These are phyloP conservation scores for Corapipo altera DNA, from an alignment of 2,113 vertebrate genomes.

Conservation along the genomic window DNA sequence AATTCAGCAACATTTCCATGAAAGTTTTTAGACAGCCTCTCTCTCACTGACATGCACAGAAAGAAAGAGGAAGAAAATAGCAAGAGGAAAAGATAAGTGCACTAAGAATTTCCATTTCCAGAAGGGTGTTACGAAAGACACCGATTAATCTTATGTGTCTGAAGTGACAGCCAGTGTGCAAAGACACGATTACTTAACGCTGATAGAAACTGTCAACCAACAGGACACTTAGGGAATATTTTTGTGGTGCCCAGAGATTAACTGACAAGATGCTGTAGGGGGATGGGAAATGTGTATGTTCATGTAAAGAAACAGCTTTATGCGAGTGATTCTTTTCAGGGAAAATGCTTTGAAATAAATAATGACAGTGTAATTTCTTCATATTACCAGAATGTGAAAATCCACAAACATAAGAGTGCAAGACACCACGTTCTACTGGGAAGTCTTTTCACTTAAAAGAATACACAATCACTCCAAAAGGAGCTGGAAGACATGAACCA, in stretches of 20 bases:
- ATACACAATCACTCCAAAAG: not conserved
- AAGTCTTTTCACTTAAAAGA: not conserved
- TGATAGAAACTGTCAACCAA: not conserved
- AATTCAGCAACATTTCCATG: constrained; percentile 29
- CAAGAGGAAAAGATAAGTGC: constrained; percentile 22
- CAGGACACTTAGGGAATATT: not conserved
- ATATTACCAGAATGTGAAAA: not conserved
- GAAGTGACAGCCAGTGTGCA: constrained; percentile 15
- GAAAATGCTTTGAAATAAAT: not conserved
- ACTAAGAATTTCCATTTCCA: constrained; percentile 11
- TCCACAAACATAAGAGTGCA: fast-evolving
- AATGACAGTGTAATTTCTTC: not conserved
- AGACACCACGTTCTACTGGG: not conserved
- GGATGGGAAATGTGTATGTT: not conserved
- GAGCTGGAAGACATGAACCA: not conserved
- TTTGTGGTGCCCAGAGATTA: not conserved
- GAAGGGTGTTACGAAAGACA: not conserved
- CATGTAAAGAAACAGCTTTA: not conserved
- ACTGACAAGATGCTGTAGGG: not conserved
- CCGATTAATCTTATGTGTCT: not conserved
- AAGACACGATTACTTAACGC: not conserved
- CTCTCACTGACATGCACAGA: not conserved
- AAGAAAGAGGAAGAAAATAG: not conserved
- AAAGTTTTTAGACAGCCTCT: constrained; percentile 1
- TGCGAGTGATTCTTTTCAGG: not conserved